These are phyloP conservation scores for Apotomis capreana DNA, from an alignment of 2,888 invertebrate genomes.

Conservation along the genomic window DNA sequence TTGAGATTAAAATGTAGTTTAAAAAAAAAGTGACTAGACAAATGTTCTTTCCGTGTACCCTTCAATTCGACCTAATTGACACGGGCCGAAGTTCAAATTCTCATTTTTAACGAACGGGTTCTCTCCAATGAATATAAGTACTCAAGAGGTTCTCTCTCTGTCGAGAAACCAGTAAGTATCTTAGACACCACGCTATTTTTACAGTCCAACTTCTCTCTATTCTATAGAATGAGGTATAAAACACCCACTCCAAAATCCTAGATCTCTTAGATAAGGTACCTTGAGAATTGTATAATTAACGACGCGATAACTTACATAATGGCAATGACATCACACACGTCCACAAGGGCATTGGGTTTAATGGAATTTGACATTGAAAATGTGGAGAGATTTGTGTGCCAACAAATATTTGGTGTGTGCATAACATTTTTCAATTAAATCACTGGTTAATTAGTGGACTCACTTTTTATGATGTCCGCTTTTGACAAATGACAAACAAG, in stretches of 20 bases:
- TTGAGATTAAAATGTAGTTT: too few relatives aligned
- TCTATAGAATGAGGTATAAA: too few relatives aligned
- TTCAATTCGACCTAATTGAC: too few relatives aligned
- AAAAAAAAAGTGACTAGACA: too few relatives aligned
- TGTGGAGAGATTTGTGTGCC: constrained; percentile 27
- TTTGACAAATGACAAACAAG: neutral
- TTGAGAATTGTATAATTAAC: neutral
- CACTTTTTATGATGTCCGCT: neutral
- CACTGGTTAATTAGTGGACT: constrained; percentile 11
- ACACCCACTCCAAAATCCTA: neutral
- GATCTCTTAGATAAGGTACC: neutral
- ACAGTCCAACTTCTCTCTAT: too few relatives aligned
- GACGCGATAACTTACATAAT: constrained; percentile 26
- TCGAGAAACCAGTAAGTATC: too few relatives aligned
- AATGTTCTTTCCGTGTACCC: too few relatives aligned
- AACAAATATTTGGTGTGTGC: constrained; percentile 27
- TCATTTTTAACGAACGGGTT: too few relatives aligned
- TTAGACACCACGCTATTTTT: too few relatives aligned
- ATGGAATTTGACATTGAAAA: constrained; percentile 37
- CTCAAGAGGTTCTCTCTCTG: too few relatives aligned
- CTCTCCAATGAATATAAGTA: too few relatives aligned
- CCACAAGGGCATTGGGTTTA: constrained; percentile 36
- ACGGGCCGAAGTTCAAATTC: too few relatives aligned
- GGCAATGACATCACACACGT: constrained; percentile 14
- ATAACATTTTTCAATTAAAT: constrained; percentile 15